Conservation (phyloP, 1,140 invertebrate genomes). For the Micrasema longulum region DNA sequence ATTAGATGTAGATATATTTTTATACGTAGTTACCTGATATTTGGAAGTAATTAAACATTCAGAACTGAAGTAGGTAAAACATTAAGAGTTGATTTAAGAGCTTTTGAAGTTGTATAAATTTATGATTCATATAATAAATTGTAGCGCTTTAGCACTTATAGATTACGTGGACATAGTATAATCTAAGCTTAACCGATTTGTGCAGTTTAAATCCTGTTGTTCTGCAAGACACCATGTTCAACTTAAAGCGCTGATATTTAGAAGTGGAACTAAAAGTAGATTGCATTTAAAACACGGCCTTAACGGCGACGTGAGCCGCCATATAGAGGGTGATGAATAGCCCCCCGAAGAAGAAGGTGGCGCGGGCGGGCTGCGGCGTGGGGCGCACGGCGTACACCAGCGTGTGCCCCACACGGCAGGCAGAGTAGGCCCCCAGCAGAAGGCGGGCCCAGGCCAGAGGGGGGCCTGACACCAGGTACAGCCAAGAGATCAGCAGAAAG, state of each 20-base stretch:
- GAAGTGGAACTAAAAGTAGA: background rate
- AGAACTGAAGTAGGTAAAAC: no score
- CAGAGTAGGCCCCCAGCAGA: conserved; percentile 72
- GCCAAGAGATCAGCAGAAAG: conserved; percentile 57
- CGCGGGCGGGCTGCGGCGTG: conserved; percentile 72
- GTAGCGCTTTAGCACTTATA: background rate
- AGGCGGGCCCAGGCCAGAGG: conserved; percentile 63
- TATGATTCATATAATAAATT: no score
- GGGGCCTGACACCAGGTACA: conserved; percentile 70
- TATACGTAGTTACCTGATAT: no score
- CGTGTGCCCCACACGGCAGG: conserved; percentile 73
- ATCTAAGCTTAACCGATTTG: no score
- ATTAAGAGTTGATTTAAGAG: no score
- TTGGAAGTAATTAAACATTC: no score
- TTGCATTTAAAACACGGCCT: background rate
- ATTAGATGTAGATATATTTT: no score
- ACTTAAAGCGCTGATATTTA: no score
- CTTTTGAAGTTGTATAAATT: no score
- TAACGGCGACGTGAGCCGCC: conserved; percentile 51
- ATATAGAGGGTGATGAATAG: conserved; percentile 64
- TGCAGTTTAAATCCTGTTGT: no score
- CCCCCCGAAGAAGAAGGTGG: conserved; percentile 63
- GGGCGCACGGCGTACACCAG: conserved; percentile 72
- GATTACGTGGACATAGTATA: no score
- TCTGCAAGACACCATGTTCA: no score